Evolutionary conservation across 2,888 invertebrate genomes (phyloP).

Genomic region (Sympetrum striolatum): DNA sequence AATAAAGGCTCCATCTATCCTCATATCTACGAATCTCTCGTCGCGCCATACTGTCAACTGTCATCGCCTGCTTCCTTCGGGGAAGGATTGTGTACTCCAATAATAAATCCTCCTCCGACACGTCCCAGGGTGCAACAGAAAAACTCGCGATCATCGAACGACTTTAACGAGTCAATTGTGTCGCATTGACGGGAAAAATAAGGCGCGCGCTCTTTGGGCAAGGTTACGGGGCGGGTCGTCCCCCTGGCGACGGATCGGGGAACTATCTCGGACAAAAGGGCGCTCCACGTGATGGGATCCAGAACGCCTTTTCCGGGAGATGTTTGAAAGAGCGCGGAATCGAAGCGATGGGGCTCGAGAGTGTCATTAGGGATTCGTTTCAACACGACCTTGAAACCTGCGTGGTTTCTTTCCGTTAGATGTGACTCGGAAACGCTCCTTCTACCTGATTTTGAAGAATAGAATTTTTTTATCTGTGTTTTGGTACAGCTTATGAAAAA

Average conservation of each 20-base stretch:
- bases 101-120: background rate
- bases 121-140: background rate
- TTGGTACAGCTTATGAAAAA: too few species aligned
- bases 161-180: background rate
- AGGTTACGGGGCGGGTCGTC: background rate
- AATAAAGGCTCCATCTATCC: too few species aligned
- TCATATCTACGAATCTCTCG: too few species aligned
- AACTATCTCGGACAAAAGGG: background rate
- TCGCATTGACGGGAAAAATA: background rate
- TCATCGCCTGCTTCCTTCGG: too few species aligned
- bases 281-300: background rate
- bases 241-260: background rate
- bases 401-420: too few species aligned
- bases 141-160: background rate
- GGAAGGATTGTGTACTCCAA: too few species aligned
- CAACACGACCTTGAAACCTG: background rate
- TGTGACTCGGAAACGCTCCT: too few species aligned
- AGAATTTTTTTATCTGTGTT: too few species aligned
- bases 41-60: too few species aligned
- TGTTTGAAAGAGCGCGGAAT: background rate
- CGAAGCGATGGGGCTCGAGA: background rate
- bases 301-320: background rate
- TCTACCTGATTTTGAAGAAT: too few species aligned
- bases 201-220: background rate
- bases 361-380: background rate